Percentiles rank a stretch among this genome's conserved stretches.
phyloP scores from a whole-genome alignment of 2,113 vertebrate species.

The Fregata magnificens region DNA sequence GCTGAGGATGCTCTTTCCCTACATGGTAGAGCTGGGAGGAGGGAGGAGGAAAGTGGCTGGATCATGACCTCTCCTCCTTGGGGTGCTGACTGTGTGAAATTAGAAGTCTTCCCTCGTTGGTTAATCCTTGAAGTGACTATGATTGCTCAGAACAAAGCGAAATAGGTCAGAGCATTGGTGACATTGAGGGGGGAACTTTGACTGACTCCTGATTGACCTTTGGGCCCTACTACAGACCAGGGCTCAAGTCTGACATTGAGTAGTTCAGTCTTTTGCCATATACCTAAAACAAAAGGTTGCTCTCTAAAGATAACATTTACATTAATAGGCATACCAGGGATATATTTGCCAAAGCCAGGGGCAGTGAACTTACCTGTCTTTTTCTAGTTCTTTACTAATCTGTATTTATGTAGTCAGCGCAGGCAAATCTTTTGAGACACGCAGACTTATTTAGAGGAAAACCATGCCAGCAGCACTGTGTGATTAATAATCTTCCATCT shows the following conservation, averaged over 20 bases:
- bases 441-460: background rate
- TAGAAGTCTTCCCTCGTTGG: slow-evolving; percentile 34
- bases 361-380: slow-evolving; percentile 8
- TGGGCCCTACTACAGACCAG: background rate
- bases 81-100: slow-evolving; percentile 51
- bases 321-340: background rate
- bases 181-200: background rate
- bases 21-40: background rate
- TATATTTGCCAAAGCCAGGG: background rate
- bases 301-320: background rate
- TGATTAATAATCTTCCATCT: background rate
- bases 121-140: slow-evolving; percentile 4
- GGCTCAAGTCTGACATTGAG: background rate
- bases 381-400: slow-evolving; percentile 25
- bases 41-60: background rate
- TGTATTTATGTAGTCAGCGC: background rate
- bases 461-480: background rate
- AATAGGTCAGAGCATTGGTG: slow-evolving; percentile 25
- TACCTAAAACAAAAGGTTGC: background rate
- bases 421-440: background rate
- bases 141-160: slow-evolving; percentile 31
- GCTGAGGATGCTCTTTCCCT: background rate
- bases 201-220: background rate
- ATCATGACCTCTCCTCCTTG: background rate
- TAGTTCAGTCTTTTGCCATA: background rate